Evolutionary conservation across 2,113 vertebrate genomes (phyloP), one percentile per base, ranked within the genome.

Genomic region (Scomber scombrus): DNA sequence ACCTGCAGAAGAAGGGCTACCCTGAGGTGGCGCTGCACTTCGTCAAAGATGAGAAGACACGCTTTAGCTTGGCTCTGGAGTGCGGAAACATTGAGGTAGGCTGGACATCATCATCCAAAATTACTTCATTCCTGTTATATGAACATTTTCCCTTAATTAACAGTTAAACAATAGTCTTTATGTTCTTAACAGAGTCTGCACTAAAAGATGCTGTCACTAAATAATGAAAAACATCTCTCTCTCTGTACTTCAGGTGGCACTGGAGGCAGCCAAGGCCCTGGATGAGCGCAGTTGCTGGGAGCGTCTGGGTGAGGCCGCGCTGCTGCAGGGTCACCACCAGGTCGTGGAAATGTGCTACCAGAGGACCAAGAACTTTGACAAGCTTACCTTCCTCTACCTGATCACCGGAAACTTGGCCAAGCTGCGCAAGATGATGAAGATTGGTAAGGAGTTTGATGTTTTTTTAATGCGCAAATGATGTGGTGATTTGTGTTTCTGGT

Each of bases 321-420:
- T 99, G 81, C 95, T 99, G 18, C 98, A 99, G 89, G 98, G 98
- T 0, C 99, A 99, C 89, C 98, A 99, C 91, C 98, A 99, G 95
- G 97, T 99, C 0, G 98, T 99, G 90, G 98, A 99, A 91, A 99
- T 99, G 98, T 99, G 98, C 93, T 99, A 99, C 91, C 98, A 99
- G 90, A 96, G 98, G 82, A 99, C 97, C 91, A 99, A 99, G 93
- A 99, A 97, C 94, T 99, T 99, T 0, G 97, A 99, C 90, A 97
- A 95, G 66, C 98, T 99, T 85, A 98, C 98, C 81, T 99, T 99
- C 95, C 95, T 99, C 31, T 99, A 99, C 64, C 97, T 99, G 57
- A 96, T 99, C 93, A 99, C 98, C 0, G 98, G 98, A 31, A 99
- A 99, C 88, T 94, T 99, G 89, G 96, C 98, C 71, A 99, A 99